Percentiles rank a stretch among this genome's conserved stretches.
Conservation (phyloP, 2,888 invertebrate species). For the Sycophila texana region DNA sequence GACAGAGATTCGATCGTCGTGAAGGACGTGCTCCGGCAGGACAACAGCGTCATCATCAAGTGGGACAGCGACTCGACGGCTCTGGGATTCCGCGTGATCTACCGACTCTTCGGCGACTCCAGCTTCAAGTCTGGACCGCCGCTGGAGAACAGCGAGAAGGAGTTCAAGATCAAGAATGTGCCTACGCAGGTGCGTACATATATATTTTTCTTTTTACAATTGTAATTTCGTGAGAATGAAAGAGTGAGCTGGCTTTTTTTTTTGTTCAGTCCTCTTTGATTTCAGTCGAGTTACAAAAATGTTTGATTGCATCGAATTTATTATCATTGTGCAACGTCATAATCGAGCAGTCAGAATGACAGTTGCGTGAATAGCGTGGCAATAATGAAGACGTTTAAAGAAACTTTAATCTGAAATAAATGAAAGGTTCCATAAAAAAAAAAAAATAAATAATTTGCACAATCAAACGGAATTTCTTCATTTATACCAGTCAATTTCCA, state of each 20-base stretch:
- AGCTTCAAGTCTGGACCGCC: slow-evolving; percentile 94
- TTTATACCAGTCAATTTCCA: no score
- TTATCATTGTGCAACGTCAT: no score
- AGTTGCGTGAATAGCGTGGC: no score
- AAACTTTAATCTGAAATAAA: no score
- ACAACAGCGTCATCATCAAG: slow-evolving; percentile 91
- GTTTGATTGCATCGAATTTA: no score
- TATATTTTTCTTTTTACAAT: no score
- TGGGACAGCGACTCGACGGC: slow-evolving; percentile 83
- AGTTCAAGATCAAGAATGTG: slow-evolving; percentile 95
- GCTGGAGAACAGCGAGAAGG: slow-evolving; percentile 90
- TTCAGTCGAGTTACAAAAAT: no score
- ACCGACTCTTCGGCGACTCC: slow-evolving; percentile 92
- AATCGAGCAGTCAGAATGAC: no score
- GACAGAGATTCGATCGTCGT: slow-evolving; percentile 87
- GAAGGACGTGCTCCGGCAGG: slow-evolving; percentile 89
- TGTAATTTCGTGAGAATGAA: not conserved
- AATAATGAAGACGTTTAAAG: no score
- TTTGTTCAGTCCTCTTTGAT: not conserved
- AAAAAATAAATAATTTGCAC: no score
- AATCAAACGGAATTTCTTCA: no score
- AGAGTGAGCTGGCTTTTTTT: not conserved
- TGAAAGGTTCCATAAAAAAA: no score
- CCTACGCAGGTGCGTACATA: slow-evolving; percentile 84
- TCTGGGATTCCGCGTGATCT: slow-evolving; percentile 89